Evolutionary conservation across 2,888 invertebrate species (phyloP).

Genomic region (Muschampia plurimacula): DNA sequence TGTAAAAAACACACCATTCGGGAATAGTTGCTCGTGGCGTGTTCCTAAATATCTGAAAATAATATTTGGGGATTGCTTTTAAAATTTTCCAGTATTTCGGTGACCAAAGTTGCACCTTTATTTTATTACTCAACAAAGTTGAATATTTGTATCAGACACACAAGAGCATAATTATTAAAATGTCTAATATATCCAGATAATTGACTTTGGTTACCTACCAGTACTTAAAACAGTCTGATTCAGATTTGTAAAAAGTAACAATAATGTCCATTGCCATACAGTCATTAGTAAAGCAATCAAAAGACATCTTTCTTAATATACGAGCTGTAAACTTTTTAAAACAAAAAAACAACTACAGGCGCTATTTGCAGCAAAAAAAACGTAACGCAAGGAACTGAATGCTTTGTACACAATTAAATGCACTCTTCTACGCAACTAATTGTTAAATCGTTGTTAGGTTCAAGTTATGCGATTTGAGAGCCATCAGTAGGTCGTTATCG

Average conservation of each 20-base stretch:
- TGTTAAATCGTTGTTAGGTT: slow-evolving; percentile 68
- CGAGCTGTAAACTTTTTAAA: neutral
- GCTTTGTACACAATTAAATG: slow-evolving; percentile 73
- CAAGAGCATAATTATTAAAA: neutral
- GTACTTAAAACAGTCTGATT: too few species aligned
- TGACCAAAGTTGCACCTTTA: neutral
- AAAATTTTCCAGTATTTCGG: neutral
- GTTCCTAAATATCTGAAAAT: neutral
- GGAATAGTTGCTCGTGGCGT: too few species aligned
- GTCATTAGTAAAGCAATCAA: neutral
- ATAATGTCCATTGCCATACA: neutral
- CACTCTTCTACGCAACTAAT: slow-evolving; percentile 50
- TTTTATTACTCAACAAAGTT: neutral
- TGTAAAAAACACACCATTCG: neutral
- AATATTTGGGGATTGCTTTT: neutral
- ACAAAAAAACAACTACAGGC: slow-evolving; percentile 23
- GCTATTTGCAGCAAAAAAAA: slow-evolving; percentile 44
- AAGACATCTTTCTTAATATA: neutral
- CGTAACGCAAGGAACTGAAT: slow-evolving; percentile 54
- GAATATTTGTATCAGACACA: neutral
- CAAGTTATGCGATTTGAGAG: slow-evolving; percentile 69
- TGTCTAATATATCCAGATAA: too few species aligned
- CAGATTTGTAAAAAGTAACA: neutral
- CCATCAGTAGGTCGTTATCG: slow-evolving; percentile 68
- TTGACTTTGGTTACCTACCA: too few species aligned